Evolutionary conservation across 1,140 invertebrate species (phyloP), one percentile per base, ranked within the genome.

Genomic region (Ctenoplectra terminalis): DNA sequence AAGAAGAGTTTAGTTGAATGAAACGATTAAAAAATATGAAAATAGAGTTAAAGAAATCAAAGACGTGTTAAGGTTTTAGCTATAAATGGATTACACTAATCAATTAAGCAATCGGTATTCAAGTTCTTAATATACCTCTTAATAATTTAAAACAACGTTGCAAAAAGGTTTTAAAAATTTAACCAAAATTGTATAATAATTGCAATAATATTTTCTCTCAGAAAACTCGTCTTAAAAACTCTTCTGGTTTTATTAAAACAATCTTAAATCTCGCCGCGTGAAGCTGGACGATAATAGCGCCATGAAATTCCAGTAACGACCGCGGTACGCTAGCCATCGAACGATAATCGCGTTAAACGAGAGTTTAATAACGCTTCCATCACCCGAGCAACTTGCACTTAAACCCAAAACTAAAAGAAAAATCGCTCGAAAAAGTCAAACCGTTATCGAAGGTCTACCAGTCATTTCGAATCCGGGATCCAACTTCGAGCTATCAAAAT

Each of bases 311-410:
- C 29, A 46, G 20, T 17, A 50, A 69, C 66, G 66, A 69, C 11
- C 29, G 26, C 11, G 43, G 29, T 31, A 8, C 11, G 64, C n/a
- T 23, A 29, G 26, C 4, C 17, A 48, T 31, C 20, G 26, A 67
- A 31, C 20, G 43, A 67, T 69, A 69, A 69, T 50, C 66, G 29
- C 26, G 29, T 67, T 67, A 48, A 31, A 69, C 6, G 26, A 29
- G 13, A 69, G 46, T 50, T 69, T 11, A 29, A 31, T 50, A 34
- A n/a, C 46, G 29, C 29, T 69, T 69, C 66, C 46, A 50, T 69
- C 46, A 50, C 50, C 20, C 6, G 20, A 34, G 20, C 29, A 50
- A 50, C 29, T 31, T 50, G 13, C 17, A 31, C 29, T 29, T 23
- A n/a, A 48, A 17, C 15, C 1, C 1, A 29, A 15, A 11, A 40